Conservation (phyloP, 2,113 vertebrate species). For the Cranoglanis bouderius region DNA sequence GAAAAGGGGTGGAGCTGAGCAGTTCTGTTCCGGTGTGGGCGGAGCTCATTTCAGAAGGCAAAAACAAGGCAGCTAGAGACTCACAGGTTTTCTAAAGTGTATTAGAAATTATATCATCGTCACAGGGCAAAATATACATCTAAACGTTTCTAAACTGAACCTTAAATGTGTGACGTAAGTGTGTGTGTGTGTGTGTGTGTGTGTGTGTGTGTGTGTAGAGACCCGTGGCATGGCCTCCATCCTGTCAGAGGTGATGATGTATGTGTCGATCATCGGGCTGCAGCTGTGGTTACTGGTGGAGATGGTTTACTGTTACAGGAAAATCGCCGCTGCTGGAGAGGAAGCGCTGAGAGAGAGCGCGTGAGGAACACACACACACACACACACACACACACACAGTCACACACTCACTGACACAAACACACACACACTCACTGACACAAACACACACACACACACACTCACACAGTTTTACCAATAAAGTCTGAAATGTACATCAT, state of each 20-base stretch:
- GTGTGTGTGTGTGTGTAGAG: slow-evolving; percentile 61
- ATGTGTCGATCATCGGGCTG: slow-evolving; percentile 87
- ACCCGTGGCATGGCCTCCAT: slow-evolving; percentile 85
- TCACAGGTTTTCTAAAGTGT: background rate
- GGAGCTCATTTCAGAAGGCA: background rate
- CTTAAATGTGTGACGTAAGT: background rate
- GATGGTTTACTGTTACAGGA: slow-evolving; percentile 92
- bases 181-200: slow-evolving; percentile 8
- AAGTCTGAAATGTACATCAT: no score
- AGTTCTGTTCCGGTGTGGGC: background rate
- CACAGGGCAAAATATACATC: no score
- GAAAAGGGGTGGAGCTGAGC: background rate
- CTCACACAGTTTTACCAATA: background rate
- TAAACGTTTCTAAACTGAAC: no score
- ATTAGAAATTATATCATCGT: background rate
- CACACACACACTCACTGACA: no score
- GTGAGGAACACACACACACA: slow-evolving; percentile 68
- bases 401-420: no score
- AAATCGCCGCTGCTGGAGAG: slow-evolving; percentile 82
- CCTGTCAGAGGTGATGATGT: slow-evolving; percentile 92
- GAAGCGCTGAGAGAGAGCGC: slow-evolving; percentile 81
- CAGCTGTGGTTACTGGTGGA: slow-evolving; percentile 88
- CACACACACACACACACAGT: background rate
- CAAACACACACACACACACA: no score
- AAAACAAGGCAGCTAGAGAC: background rate